Conservation (phyloP, 2,797 vertebrate species). For the Molothrus ater region DNA sequence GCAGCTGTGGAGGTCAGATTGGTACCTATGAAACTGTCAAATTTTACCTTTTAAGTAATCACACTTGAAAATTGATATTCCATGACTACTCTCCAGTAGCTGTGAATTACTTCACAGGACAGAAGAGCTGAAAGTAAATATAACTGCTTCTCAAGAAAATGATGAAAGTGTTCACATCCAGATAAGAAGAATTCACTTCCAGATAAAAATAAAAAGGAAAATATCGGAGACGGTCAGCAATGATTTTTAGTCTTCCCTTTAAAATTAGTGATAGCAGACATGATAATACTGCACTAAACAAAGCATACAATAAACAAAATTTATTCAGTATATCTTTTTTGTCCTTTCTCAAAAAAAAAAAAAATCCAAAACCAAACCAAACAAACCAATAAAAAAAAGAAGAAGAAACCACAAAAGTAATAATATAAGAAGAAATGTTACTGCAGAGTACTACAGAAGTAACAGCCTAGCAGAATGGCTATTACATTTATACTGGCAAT, state of each 20-base stretch:
- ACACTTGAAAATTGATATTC: conserved; percentile 2
- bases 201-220: not conserved
- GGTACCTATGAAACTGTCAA: not conserved
- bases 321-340: not conserved
- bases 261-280: not conserved
- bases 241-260: not conserved
- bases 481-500: not conserved
- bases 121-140: not conserved
- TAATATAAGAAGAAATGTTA: not conserved
- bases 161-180: not conserved
- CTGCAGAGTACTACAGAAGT: not conserved
- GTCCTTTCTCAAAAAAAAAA: not conserved
- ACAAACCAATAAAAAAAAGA: not conserved
- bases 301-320: not conserved
- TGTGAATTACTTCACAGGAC: not conserved
- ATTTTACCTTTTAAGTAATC: not conserved
- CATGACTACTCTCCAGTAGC: not conserved
- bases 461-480: not conserved
- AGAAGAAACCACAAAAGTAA: not conserved
- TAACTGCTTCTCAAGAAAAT: not conserved
- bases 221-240: not conserved
- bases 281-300: not conserved
- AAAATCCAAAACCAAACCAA: not conserved
- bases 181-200: not conserved
- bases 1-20: not conserved